Conservation (phyloP, 2,797 vertebrate species). For the Florisuga fusca region DNA sequence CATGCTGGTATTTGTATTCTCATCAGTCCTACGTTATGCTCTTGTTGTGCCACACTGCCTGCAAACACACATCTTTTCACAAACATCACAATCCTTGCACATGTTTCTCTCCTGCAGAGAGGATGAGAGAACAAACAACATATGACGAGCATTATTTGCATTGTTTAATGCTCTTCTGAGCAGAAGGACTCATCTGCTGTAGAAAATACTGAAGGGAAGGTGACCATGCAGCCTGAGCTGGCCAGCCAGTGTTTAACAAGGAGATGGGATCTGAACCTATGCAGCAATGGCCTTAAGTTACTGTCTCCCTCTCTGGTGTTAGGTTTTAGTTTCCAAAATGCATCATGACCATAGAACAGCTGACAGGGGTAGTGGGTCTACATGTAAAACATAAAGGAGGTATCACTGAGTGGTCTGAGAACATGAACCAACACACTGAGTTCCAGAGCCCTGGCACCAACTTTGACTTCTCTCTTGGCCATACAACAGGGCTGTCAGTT, state of each 20-base stretch:
- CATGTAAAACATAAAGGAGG: not conserved
- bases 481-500: accelerated
- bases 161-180: not conserved
- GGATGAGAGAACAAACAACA: not conserved
- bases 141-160: not conserved
- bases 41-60: not conserved
- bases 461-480: accelerated
- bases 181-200: not conserved
- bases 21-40: accelerated
- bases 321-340: not conserved
- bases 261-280: not conserved
- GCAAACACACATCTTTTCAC: not conserved
- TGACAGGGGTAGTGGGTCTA: not conserved
- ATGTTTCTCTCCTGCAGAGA: not conserved
- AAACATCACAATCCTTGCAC: not conserved
- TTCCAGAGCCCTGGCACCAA: not conserved
- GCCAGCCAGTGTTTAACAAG: not conserved
- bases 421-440: not conserved
- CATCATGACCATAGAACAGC: not conserved
- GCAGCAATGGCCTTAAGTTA: not conserved
- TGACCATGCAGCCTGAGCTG: not conserved
- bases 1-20: not conserved
- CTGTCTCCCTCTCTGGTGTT: not conserved
- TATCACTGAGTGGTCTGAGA: not conserved
- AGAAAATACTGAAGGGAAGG: not conserved